These are phyloP conservation scores for Glyptemys insculpta DNA, from an alignment of 2,797 vertebrate genomes.

Conservation along the genomic window DNA sequence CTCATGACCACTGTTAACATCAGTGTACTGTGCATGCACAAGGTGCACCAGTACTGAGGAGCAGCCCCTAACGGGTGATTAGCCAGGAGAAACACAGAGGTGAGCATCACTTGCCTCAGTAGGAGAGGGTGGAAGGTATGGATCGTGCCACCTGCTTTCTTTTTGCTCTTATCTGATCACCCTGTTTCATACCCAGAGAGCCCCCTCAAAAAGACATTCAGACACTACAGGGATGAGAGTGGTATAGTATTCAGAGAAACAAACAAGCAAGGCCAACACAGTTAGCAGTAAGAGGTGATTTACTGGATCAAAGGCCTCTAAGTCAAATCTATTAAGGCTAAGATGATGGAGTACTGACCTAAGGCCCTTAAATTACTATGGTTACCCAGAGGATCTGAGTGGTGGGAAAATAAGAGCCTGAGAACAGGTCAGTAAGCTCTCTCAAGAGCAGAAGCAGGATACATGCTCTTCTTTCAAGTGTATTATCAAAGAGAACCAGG, in stretches of 20 bases:
- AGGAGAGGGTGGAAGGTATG: neutral
- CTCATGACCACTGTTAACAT: neutral
- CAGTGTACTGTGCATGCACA: neutral
- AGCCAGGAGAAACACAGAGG: neutral
- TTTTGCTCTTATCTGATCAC: neutral
- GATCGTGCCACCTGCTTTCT: neutral
- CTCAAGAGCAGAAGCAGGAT: neutral
- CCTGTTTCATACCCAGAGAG: neutral
- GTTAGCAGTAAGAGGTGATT: conserved; percentile 7
- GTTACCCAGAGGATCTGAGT: neutral
- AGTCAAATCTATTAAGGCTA: conserved; percentile 20
- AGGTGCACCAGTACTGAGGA: neutral
- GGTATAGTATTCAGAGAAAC: neutral
- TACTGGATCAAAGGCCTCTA: conserved; percentile 37
- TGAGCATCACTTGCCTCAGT: neutral
- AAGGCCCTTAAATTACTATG: conserved; percentile 41
- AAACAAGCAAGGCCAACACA: conserved; percentile 7
- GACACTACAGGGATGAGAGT: neutral
- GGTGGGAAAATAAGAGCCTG: conserved; percentile 9
- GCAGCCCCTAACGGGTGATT: neutral
- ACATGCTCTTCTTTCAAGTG: conserved; percentile 16
- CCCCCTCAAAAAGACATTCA: neutral
- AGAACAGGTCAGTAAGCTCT: conserved; percentile 35
- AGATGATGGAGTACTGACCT: conserved; percentile 42
- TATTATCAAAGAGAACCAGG: conserved; percentile 44